Conservation (phyloP, 37 sponge, comb jelly and placozoan species). For the Aphrocallistes beatrix region DNA sequence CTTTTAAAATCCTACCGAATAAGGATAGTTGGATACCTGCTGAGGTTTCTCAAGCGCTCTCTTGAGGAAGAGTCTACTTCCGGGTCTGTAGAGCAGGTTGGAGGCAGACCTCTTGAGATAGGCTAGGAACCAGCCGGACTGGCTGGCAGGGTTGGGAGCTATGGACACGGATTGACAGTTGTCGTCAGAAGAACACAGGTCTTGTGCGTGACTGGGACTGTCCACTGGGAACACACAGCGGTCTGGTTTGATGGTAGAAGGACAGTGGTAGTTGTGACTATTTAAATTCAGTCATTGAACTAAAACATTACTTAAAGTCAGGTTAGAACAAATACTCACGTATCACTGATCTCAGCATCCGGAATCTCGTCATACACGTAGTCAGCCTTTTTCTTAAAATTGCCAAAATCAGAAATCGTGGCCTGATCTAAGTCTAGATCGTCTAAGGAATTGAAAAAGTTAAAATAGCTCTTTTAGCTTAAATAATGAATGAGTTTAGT, state of each 20-base stretch:
- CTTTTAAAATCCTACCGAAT: too few species aligned
- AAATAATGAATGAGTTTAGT: too few species aligned
- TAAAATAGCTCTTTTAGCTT: too few species aligned
- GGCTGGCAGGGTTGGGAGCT: constrained; percentile 12
- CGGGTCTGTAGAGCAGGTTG: constrained; percentile 9
- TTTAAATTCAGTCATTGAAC: neutral
- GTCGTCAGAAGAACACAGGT: constrained; percentile 5
- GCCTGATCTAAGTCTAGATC: neutral
- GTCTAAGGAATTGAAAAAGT: neutral
- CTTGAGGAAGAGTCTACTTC: neutral
- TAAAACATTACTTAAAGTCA: neutral
- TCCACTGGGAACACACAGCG: constrained; percentile 18
- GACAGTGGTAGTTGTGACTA: constrained; percentile 12
- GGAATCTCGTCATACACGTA: constrained; percentile 17
- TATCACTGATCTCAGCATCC: constrained; percentile 15
- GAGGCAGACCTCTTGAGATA: neutral
- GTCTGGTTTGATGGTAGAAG: neutral
- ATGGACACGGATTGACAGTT: neutral
- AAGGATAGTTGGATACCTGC: neutral
- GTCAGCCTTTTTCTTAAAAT: neutral
- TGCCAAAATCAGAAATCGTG: neutral
- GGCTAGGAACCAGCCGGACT: constrained; percentile 3
- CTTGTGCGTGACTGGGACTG: neutral
- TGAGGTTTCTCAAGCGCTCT: neutral
- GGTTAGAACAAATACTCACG: too few species aligned